Base-by-base conservation (phyloP, 2,797 vertebrate genomes). In the Macroramphosus scolopax region DNA sequence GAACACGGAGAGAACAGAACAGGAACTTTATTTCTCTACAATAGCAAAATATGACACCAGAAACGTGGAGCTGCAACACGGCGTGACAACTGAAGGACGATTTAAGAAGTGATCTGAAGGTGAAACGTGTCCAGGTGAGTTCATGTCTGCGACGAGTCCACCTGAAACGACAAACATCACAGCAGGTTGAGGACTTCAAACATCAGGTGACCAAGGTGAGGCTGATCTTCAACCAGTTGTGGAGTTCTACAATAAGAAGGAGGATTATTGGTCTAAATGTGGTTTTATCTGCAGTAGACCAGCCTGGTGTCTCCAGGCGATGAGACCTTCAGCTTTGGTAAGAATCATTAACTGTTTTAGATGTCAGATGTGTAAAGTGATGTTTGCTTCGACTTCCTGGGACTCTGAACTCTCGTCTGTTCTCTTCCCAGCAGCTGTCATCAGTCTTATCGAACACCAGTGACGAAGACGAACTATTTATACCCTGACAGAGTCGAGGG, bases 71-170 rank as follows among this genome's bases (percentile, higher is more conserved):
- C 25, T 8, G 33, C 20, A 37, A 11, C 8, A 5, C n/a, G 4
- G 28, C n/a, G n/a, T n/a, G n/a, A 31, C 17, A 9, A 30, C 24
- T 18, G 45, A 1, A 52, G 40, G n/a, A n/a, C n/a, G 18, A 15
- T 17, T 8, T 15, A 5, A 67, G 26, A 9, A 8, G 55, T 39
- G 54, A 60, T 35, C 32, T 48, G 40, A 40, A 54, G 46, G 60
- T 30, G 7, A 32, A 40, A 54, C 29, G 8, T 51, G 24, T 46
- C 16, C 50, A 24, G 17, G 26, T 8, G 35, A 26, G n/a, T 70
- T 68, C 58, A 65, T 47, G 49, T 43, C 16, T 90, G 77, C 3
- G 92, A 89, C 53, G 89, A 77, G 40, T 94, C 92, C 82, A 96
- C 95, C 95, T 97, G 78, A 1, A 62, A 90, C 0, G 60, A 67